These are phyloP conservation scores for Gopherus flavomarginatus DNA, from an alignment of 2,113 vertebrate species.

Conservation along the genomic window DNA sequence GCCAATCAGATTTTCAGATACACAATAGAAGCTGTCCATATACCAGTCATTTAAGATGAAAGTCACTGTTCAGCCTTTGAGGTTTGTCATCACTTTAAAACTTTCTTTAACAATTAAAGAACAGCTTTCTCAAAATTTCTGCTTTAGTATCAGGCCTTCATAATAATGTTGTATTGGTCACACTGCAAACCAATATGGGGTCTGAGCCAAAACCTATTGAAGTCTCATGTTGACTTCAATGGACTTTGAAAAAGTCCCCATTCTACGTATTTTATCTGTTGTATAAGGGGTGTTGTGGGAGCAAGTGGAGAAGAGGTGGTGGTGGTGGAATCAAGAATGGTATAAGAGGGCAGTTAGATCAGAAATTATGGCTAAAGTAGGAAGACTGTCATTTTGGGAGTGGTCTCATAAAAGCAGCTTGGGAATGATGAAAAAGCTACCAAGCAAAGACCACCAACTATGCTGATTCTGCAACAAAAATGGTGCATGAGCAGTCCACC, in stretches of 20 bases:
- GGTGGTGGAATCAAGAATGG: background rate
- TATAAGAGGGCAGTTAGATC: background rate
- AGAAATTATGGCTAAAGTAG: background rate
- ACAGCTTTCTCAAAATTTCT: background rate
- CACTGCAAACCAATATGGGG: background rate
- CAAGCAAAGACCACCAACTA: background rate
- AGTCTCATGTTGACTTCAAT: background rate
- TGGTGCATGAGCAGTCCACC: background rate
- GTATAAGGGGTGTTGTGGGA: background rate
- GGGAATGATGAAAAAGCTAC: background rate
- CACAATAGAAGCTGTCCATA: background rate
- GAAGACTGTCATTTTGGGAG: background rate
- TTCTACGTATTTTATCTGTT: background rate
- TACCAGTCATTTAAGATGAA: background rate
- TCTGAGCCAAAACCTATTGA: background rate
- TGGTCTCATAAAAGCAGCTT: background rate
- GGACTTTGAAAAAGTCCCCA: background rate
- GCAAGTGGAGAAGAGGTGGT: background rate
- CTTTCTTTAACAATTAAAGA: background rate
- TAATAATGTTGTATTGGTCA: background rate
- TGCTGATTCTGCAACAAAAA: background rate
- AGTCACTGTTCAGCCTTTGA: background rate
- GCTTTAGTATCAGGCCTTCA: background rate
- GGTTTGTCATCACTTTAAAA: background rate
- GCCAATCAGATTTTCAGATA: background rate